These are phyloP conservation scores for Isurus oxyrinchus DNA, from an alignment of 2,113 vertebrate genomes.

Conservation along the genomic window DNA sequence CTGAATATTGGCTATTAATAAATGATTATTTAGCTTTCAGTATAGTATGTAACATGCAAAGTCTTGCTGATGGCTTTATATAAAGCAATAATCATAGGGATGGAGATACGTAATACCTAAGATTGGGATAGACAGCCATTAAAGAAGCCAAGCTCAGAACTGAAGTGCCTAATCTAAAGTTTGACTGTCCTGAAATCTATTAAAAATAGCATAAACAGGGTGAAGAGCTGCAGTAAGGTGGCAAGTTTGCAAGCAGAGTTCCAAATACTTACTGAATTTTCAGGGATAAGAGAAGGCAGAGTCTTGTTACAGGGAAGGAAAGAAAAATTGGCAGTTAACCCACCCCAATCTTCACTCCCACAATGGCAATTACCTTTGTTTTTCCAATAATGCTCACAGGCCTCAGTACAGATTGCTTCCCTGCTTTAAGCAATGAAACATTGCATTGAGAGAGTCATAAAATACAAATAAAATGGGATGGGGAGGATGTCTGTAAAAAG, in stretches of 20 bases:
- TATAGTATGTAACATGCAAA: too few species aligned
- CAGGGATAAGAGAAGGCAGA: background rate
- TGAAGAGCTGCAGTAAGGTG: background rate
- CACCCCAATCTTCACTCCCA: background rate
- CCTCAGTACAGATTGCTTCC: background rate
- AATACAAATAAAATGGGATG: background rate
- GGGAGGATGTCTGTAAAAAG: background rate
- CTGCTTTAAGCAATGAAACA: background rate
- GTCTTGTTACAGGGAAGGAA: background rate
- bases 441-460: background rate
- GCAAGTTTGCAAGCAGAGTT: background rate
- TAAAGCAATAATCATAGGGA: too few species aligned
- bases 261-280: background rate
- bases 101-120: too few species aligned
- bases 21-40: too few species aligned
- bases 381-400: background rate
- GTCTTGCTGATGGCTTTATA: too few species aligned
- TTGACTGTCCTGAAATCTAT: background rate
- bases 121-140: too few species aligned
- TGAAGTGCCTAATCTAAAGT: background rate
- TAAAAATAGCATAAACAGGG: background rate
- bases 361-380: background rate
- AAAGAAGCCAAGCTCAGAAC: background rate
- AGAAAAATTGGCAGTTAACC: background rate
- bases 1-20: too few species aligned